Conservation (phyloP, 2,113 vertebrate species). For the Collichthys lucidus region DNA sequence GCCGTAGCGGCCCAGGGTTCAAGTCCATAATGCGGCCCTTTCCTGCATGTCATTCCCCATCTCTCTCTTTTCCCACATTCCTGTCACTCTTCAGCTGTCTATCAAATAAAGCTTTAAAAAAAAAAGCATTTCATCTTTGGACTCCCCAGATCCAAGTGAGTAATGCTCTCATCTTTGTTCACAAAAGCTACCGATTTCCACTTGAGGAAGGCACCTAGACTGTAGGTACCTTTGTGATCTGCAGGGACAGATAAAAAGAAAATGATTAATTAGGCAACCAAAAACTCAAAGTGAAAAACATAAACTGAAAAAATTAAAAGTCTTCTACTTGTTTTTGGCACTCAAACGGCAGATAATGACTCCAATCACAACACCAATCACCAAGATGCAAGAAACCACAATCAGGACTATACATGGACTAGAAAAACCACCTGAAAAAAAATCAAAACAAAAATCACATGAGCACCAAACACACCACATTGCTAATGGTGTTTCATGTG, state of each 20-base stretch:
- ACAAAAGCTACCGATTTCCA: accelerated
- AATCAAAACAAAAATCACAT: neutral
- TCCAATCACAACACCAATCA: neutral
- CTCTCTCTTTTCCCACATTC: no score
- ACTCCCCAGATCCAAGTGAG: neutral
- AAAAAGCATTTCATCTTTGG: no score
- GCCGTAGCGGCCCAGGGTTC: no score
- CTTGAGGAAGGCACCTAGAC: neutral
- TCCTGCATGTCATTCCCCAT: no score
- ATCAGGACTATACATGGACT: accelerated
- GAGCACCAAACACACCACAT: neutral
- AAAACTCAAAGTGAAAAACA: no score
- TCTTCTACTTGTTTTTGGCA: neutral
- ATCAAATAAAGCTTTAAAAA: no score
- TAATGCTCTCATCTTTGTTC: accelerated
- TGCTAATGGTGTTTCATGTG: no score
- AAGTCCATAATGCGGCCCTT: no score
- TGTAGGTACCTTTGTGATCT: accelerated
- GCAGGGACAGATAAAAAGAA: neutral
- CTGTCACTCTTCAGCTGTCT: no score
- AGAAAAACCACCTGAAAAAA: neutral
- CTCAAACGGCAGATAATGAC: neutral
- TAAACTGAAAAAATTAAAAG: neutral
- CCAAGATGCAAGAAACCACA: neutral
- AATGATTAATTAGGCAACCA: neutral